Evolutionary conservation across 2,888 invertebrate genomes (phyloP).

Genomic region (Chalcosyrphus nemorum): DNA sequence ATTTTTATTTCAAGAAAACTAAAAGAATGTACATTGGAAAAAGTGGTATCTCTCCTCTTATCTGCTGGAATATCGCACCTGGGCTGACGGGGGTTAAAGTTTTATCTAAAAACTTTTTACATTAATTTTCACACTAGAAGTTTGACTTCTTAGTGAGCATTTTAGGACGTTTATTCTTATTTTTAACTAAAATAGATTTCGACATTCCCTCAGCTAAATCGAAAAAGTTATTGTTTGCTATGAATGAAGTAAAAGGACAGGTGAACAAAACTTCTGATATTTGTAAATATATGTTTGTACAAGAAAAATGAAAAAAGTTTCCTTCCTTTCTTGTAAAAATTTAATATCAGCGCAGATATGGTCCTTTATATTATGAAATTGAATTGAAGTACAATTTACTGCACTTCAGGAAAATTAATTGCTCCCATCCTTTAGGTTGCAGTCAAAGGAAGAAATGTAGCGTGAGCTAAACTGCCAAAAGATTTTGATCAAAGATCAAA

Average conservation of each 20-base stretch:
- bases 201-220: constrained; percentile 54
- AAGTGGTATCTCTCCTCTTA: constrained; percentile 41
- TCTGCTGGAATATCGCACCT: constrained; percentile 59
- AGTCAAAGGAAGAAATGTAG: too few relatives aligned
- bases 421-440: too few relatives aligned
- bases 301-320: too few relatives aligned
- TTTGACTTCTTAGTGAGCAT: constrained; percentile 57
- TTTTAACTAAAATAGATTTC: constrained; percentile 62
- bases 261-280: not conserved
- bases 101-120: constrained; percentile 71
- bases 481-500: too few relatives aligned
- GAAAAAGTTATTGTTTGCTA: constrained; percentile 47
- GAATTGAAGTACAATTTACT: too few relatives aligned
- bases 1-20: constrained; percentile 69
- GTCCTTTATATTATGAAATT: too few relatives aligned
- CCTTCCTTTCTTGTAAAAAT: too few relatives aligned
- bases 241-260: not conserved
- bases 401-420: too few relatives aligned
- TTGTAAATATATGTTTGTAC: too few relatives aligned
- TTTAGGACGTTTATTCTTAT: constrained; percentile 61
- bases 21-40: constrained; percentile 51
- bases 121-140: constrained; percentile 71
- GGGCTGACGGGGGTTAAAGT: constrained; percentile 59
- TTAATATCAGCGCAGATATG: too few relatives aligned
- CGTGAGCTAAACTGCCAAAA: too few relatives aligned